phyloP scores from a whole-genome alignment of 2,113 vertebrate genomes.

The Gobiocypris rarus region DNA sequence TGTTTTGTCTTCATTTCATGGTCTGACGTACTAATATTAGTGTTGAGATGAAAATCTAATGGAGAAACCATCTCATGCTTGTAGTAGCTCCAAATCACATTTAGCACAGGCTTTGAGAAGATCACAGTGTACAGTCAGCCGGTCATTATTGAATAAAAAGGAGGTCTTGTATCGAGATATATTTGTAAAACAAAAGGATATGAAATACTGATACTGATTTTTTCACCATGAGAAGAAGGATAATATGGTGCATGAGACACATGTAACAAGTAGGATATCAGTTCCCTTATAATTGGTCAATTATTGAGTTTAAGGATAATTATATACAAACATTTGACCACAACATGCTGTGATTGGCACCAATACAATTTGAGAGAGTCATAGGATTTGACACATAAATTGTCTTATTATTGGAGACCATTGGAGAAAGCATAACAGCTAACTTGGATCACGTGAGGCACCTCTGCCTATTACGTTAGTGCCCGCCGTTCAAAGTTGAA shows the following conservation, averaged over 20 bases:
- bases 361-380: background rate
- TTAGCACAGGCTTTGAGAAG: background rate
- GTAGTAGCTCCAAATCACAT: background rate
- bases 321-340: background rate
- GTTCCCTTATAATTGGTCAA: background rate
- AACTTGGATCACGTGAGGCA: too few relatives aligned
- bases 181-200: too few relatives aligned
- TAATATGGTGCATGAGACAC: background rate
- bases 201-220: too few relatives aligned
- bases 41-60: slow-evolving; percentile 30
- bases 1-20: slow-evolving; percentile 41
- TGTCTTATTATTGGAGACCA: too few relatives aligned
- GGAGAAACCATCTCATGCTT: slow-evolving; percentile 40
- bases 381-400: background rate
- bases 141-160: background rate
- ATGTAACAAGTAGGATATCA: background rate
- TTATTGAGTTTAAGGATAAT: background rate
- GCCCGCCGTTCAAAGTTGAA: too few relatives aligned
- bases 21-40: slow-evolving; percentile 46
- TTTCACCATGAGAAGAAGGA: too few relatives aligned
- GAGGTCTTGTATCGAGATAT: background rate
- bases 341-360: background rate
- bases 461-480: too few relatives aligned
- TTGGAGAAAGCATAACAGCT: too few relatives aligned
- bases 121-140: slow-evolving; percentile 1